phyloP scores from a whole-genome alignment of 2,113 vertebrate species.

The Gymnobelideus leadbeateri region DNA sequence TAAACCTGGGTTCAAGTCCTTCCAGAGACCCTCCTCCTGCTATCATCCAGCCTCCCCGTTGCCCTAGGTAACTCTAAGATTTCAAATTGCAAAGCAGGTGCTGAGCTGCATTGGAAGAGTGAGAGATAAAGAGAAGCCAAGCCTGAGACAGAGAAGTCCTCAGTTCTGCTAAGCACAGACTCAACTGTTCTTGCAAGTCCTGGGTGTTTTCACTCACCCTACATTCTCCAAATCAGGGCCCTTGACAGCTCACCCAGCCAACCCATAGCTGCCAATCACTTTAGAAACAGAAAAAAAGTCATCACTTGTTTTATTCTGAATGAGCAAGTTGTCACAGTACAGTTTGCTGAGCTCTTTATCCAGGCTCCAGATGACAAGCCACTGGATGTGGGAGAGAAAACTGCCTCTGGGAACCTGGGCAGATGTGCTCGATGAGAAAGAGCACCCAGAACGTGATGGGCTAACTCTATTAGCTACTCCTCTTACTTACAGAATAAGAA shows the following conservation, averaged over 20 bases:
- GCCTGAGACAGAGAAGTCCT: not conserved
- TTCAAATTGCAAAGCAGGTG: not conserved
- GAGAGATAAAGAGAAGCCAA: not conserved
- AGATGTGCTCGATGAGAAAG: not conserved
- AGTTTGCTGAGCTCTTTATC: not conserved
- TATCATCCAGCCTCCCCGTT: not conserved
- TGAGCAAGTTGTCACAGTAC: not conserved
- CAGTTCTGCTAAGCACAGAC: not conserved
- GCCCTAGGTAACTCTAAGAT: not conserved
- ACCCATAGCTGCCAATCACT: not conserved
- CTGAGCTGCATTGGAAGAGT: not conserved
- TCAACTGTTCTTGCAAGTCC: not conserved
- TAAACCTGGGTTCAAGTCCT: not conserved
- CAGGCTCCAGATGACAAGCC: not conserved
- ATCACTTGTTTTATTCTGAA: not conserved
- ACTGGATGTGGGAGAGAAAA: not conserved
- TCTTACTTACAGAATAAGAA: not conserved
- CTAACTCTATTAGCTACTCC: not conserved
- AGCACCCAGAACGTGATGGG: not conserved
- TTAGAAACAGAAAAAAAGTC: not conserved
- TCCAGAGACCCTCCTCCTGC: not conserved
- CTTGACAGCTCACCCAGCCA: not conserved
- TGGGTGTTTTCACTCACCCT: not conserved
- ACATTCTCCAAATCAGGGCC: not conserved
- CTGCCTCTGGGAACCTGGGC: not conserved